Percentiles rank a stretch among this genome's conserved stretches.
Evolutionary conservation across 1,140 invertebrate genomes (phyloP).

Genomic region (Penaeus vannamei): DNA sequence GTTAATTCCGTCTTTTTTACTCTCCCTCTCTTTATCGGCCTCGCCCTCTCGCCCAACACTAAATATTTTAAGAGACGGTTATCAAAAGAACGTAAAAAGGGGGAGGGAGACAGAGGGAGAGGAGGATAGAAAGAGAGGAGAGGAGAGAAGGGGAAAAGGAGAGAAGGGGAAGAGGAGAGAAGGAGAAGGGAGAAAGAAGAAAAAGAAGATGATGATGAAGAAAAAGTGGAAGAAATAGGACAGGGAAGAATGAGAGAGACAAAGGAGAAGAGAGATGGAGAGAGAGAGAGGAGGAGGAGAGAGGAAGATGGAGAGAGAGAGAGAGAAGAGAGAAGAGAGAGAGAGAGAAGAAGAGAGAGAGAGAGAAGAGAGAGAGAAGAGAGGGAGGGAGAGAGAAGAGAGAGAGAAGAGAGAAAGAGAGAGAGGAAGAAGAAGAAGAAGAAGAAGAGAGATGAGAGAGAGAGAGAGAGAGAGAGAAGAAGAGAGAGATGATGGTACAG

Average conservation of each 20-base stretch:
- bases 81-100: too few species aligned
- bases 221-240: background rate
- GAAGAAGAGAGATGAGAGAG: too few species aligned
- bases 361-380: background rate
- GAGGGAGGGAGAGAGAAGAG: conserved; percentile 18
- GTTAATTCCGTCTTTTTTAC: too few species aligned
- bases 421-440: background rate
- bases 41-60: too few species aligned
- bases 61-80: too few species aligned
- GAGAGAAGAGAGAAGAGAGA: background rate
- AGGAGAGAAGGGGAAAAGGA: too few species aligned
- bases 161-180: background rate
- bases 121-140: too few species aligned
- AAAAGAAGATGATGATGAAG: background rate
- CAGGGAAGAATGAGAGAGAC: too few species aligned
- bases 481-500: conserved; percentile 26
- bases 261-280: too few species aligned
- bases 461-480: background rate
- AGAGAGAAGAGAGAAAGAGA: conserved; percentile 22
- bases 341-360: background rate
- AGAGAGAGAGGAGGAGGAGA: background rate
- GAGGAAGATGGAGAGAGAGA: background rate
- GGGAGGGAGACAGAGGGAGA: too few species aligned
- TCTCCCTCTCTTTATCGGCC: too few species aligned
- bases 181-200: background rate